Evolutionary conservation across 2,888 invertebrate species (phyloP).

Genomic region (Trichogramma evanescens): DNA sequence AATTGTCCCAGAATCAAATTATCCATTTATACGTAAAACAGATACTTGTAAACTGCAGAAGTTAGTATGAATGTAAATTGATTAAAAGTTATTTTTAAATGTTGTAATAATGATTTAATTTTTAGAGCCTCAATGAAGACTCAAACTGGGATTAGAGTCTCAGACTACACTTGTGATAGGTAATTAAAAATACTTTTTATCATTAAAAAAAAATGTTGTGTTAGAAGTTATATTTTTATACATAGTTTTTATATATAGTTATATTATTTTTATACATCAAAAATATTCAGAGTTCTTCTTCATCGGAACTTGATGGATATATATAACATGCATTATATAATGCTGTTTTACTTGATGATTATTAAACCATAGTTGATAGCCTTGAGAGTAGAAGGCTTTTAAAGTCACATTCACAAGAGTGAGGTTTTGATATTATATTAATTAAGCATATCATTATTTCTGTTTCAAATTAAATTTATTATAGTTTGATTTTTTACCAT

Average conservation of each 20-base stretch:
- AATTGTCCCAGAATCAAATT: constrained; percentile 54
- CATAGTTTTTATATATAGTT: too few species aligned
- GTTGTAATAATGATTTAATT: background rate
- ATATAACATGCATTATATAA: background rate
- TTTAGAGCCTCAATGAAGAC: constrained; percentile 26
- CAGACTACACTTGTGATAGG: constrained; percentile 58
- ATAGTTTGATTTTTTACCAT: background rate
- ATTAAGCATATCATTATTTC: too few species aligned
- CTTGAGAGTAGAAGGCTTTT: constrained; percentile 4
- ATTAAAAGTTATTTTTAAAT: constrained; percentile 1
- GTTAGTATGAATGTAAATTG: constrained; percentile 25
- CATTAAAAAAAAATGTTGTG: too few species aligned
- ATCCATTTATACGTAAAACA: constrained; percentile 57
- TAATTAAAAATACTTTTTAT: constrained; percentile 44
- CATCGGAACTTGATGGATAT: background rate
- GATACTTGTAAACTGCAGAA: constrained; percentile 48
- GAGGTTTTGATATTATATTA: too few species aligned
- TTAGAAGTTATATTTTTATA: too few species aligned
- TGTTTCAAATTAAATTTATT: background rate
- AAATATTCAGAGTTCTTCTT: background rate
- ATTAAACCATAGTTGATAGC: constrained; percentile 6
- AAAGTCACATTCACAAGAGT: too few species aligned
- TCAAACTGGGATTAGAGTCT: constrained; percentile 28
- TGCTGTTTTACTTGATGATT: constrained; percentile 1
- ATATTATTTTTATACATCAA: too few species aligned